Conservation (phyloP, 2,888 invertebrate genomes). For the Artemia sinica region DNA sequence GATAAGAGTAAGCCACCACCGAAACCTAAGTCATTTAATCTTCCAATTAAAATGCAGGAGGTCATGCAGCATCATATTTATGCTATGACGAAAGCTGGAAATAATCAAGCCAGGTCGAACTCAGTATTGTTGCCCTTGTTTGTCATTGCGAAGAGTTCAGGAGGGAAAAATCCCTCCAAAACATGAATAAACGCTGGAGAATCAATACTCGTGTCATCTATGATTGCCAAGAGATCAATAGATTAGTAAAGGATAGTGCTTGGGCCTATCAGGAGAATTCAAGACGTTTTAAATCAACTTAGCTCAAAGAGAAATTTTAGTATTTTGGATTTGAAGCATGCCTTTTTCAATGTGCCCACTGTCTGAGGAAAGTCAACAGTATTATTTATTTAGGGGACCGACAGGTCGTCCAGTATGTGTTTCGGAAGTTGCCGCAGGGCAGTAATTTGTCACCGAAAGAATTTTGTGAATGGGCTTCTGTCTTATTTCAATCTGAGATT, state of each 20-base stretch:
- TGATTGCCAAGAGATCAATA: too few species aligned
- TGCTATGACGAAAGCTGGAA: conserved; percentile 3
- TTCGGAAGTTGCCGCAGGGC: not conserved
- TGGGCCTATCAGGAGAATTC: too few species aligned
- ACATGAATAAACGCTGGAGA: not conserved
- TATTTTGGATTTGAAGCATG: not conserved
- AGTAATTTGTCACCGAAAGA: too few species aligned
- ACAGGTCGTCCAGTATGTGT: not conserved
- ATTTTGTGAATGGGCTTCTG: too few species aligned
- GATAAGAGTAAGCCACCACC: not conserved
- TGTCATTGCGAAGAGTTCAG: not conserved
- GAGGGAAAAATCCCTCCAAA: not conserved
- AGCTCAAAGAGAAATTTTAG: not conserved
- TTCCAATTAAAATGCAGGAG: not conserved
- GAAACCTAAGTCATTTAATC: not conserved
- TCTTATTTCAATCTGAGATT: too few species aligned
- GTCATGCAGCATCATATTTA: not conserved
- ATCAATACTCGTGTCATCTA: not conserved
- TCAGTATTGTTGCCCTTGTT: not conserved
- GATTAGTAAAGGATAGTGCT: too few species aligned
- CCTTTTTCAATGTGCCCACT: not conserved
- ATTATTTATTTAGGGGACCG: not conserved
- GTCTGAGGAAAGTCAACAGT: not conserved
- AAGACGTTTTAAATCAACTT: too few species aligned
- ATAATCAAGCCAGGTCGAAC: not conserved